Conservation (phyloP, 2,113 vertebrate species). For the Cyanoderma ruficeps region DNA sequence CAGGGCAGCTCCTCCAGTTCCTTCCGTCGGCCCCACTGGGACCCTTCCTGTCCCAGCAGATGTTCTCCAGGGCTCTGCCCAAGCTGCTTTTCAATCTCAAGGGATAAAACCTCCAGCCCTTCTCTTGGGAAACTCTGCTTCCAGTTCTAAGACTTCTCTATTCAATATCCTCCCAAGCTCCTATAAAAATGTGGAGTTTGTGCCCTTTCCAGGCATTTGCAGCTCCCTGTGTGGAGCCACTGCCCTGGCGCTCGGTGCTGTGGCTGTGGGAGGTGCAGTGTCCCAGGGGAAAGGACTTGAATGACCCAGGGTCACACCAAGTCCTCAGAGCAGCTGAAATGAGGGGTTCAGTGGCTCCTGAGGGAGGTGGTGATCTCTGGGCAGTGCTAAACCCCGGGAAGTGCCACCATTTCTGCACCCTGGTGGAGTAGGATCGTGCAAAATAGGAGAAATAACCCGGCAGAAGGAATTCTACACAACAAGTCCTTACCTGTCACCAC, state of each 20-base stretch:
- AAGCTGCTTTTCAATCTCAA: background rate
- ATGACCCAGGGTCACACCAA: background rate
- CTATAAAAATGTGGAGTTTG: background rate
- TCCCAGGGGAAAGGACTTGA: background rate
- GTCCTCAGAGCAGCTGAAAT: background rate
- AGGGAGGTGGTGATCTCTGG: background rate
- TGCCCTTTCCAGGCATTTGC: background rate
- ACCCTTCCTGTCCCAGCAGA: slow-evolving; percentile 23
- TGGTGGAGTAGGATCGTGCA: background rate
- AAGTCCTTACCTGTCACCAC: slow-evolving; percentile 78
- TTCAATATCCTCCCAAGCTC: background rate
- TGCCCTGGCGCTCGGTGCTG: background rate
- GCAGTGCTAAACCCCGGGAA: background rate
- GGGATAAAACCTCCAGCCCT: background rate
- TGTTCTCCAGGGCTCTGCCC: background rate
- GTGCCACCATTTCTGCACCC: background rate
- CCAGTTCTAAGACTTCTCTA: background rate
- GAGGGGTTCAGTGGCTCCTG: background rate
- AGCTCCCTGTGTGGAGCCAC: background rate
- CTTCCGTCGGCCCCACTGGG: background rate
- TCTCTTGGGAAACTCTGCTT: background rate
- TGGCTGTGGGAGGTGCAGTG: background rate
- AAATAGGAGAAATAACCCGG: background rate
- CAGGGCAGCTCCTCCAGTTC: background rate
- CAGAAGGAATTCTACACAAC: background rate